Conservation (phyloP, 1,140 invertebrate species). For the Magallana angulata region DNA sequence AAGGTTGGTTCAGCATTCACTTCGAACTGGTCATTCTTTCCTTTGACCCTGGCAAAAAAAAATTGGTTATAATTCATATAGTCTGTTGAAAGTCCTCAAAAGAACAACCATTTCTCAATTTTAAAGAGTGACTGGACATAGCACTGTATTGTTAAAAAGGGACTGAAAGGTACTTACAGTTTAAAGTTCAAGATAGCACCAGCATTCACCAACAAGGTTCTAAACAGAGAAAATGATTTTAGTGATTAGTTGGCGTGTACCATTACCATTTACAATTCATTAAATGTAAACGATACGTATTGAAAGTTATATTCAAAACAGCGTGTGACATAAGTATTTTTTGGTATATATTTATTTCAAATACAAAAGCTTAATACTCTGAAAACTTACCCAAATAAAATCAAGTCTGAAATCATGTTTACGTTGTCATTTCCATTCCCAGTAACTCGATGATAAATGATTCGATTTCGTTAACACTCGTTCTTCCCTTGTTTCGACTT, state of each 20-base stretch:
- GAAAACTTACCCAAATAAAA: conserved; percentile 50
- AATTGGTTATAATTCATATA: too few relatives aligned
- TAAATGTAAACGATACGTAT: neutral
- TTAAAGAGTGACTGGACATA: too few relatives aligned
- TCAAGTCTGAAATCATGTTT: conserved; percentile 52
- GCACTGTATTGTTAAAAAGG: neutral
- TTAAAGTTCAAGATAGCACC: conserved; percentile 73
- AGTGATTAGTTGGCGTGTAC: too few relatives aligned
- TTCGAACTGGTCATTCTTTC: conserved; percentile 5
- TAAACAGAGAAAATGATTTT: conserved; percentile 45
- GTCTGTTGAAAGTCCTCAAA: too few relatives aligned
- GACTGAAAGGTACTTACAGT: conserved; percentile 65
- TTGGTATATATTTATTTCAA: neutral
- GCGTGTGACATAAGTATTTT: neutral
- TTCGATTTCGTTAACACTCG: neutral
- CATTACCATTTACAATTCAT: too few relatives aligned
- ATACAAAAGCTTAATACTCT: neutral
- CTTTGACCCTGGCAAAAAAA: neutral
- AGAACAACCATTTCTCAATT: too few relatives aligned
- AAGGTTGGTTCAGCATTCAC: neutral
- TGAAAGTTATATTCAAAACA: neutral
- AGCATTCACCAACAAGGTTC: conserved; percentile 71
- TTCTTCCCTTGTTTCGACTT: neutral
- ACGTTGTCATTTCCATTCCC: neutral
- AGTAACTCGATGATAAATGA: neutral